phyloP scores from a whole-genome alignment of 1,140 invertebrate genomes.

The Caerostris darwini region DNA sequence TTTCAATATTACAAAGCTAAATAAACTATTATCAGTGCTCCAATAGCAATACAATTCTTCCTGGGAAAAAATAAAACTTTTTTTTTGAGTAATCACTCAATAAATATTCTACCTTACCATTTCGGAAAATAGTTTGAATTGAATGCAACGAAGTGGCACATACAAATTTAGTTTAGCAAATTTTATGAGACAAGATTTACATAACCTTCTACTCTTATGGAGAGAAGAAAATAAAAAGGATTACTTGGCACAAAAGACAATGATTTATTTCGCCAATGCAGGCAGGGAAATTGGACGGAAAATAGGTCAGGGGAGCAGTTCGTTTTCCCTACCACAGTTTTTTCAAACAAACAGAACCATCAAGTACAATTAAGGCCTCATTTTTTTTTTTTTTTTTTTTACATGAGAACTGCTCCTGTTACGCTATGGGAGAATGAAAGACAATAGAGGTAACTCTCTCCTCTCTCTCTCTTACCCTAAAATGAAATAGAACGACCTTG shows the following conservation, averaged over 20 bases:
- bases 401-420: background rate
- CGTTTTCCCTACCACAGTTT: background rate
- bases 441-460: background rate
- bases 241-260: background rate
- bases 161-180: no score
- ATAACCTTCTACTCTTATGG: background rate
- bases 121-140: no score
- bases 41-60: no score
- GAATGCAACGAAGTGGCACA: no score
- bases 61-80: no score
- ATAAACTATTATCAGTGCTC: no score
- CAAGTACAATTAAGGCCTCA: constrained; percentile 36
- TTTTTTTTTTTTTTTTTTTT: no score
- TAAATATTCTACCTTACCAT: no score
- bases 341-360: background rate
- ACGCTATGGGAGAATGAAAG: background rate
- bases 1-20: no score
- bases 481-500: no score
- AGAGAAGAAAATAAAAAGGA: background rate
- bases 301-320: constrained; percentile 16
- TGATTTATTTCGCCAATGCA: background rate
- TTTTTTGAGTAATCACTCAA: no score
- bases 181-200: background rate
- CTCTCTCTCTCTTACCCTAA: background rate
- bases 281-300: background rate